Conservation (phyloP, 2,888 invertebrate species). For the Adineta ricciae region DNA sequence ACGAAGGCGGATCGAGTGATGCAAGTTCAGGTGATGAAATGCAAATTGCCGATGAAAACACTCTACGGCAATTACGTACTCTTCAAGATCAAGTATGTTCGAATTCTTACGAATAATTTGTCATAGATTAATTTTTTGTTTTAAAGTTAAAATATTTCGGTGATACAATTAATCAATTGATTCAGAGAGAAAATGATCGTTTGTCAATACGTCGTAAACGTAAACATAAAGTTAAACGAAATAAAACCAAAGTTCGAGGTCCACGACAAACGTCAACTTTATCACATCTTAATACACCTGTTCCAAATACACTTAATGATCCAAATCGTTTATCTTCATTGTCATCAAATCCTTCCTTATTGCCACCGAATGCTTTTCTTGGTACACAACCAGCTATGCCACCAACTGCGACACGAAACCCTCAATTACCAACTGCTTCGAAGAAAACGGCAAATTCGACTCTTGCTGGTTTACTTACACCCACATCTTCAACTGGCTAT, state of each 20-base stretch:
- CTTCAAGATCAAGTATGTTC: neutral
- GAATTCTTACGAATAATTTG: neutral
- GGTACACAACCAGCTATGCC: neutral
- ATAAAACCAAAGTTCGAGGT: neutral
- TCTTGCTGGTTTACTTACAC: neutral
- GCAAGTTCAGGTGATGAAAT: neutral
- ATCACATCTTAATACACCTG: neutral
- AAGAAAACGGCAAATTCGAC: neutral
- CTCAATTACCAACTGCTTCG: neutral
- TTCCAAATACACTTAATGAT: neutral
- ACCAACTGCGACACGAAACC: constrained; percentile 16
- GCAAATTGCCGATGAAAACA: neutral
- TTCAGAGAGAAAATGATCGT: neutral
- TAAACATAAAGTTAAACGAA: neutral
- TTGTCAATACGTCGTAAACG: neutral
- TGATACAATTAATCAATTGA: constrained; percentile 12
- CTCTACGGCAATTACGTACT: neutral
- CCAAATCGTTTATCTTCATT: neutral
- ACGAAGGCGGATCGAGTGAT: neutral
- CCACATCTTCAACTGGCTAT: neutral
- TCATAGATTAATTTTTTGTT: neutral
- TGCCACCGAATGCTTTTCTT: neutral
- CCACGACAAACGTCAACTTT: neutral
- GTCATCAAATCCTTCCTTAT: neutral
- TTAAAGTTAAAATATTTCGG: neutral